Evolutionary conservation across 1,140 invertebrate genomes (phyloP), one percentile per base, ranked within the genome.

Genomic region (Bombus sibiricus): DNA sequence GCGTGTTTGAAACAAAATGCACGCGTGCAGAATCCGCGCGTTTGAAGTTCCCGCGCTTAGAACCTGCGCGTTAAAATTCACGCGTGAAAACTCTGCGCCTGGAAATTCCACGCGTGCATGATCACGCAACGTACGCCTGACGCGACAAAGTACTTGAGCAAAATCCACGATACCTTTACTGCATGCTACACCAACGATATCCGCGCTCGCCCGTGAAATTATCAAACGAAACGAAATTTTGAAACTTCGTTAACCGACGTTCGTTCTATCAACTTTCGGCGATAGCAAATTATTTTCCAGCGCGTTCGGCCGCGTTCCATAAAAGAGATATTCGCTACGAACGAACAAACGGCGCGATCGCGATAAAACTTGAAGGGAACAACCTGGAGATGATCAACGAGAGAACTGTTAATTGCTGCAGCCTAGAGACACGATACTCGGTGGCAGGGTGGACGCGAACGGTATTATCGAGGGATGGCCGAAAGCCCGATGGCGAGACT

Each of bases 401-500:
- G 78, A 75, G 79, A 32, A 47, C 84, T 75, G 84, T 85, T 85
- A 85, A 85, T 85, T 85, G 84, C 34, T 22, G 28, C 22, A n/a
- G 32, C 39, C 22, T 10, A 37, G 76, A 80, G 83, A 72, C 59
- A 64, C 18, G 47, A 10, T 1, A 62, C n/a, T 4, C 25, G 32
- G 3, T 3, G 6, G 75, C 22, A 32, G 25, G 41, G 37, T 72
- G 83, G 39, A 47, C 77, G 75, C 37, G 32, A 18, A 28, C 39
- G 43, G 84, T 81, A 85, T 85, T 81, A 85, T 81, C 84, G 84
- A 85, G 84, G 79, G 88, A 86, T 90, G 85, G 79, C 85, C 81
- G 89, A 92, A 90, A 88, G 88, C 88, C 92, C 92, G 89, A 83
- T 88, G 93, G 92, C 89, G 88, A 92, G 92, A 92, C 91, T 93